Base-by-base conservation (phyloP, 2,888 invertebrate species). In the Pemphredon lugubris region DNA sequence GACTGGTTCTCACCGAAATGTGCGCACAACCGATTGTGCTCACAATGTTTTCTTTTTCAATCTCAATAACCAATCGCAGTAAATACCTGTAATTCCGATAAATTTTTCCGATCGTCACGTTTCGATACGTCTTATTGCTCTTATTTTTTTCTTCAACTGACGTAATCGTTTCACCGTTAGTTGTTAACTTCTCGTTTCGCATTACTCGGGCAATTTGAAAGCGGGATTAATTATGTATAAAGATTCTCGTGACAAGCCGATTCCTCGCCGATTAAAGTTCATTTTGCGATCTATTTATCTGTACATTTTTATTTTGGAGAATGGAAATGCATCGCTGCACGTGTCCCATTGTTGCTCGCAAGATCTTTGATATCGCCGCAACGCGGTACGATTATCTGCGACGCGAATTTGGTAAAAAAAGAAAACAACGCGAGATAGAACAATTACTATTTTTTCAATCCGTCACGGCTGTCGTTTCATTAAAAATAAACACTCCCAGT, bases 201-300 rank as follows among this genome's bases (percentile, higher is more conserved):
- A n/a, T 47, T 66, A 32, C 18, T 21, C 39, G 23, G 60, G 47
- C 14, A 18, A 40, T 39, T 60, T 13, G 53, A 66, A 53, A 66
- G 39, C 45, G 30, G 45, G 60, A 39, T 66, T 53, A 66, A 39
- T 66, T 53, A 32, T 60, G 53, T 34, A 16, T 53, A n/a, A 65
- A 23, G 23, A 45, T 45, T 21, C 21, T 9, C 13, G n/a, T 23
- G 23, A 23, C 13, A n/a, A 45, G 21, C 14, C 16, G 18, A 5
- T 16, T 5, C 16, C 2, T 0, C 3, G 4, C 16, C 16, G 40
- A 16, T 16, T 40, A 18, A 16, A 16, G 40, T 40, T n/a, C 2
- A 18, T 40, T 16, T n/a, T 14, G 14, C 16, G 11, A 34, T 34
- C 26, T 7, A 7, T 26, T 26, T 7, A 26, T 26, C 3, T 26